phyloP scores from a whole-genome alignment of 23 tunicate species.

The Halocynthia aurantium region DNA sequence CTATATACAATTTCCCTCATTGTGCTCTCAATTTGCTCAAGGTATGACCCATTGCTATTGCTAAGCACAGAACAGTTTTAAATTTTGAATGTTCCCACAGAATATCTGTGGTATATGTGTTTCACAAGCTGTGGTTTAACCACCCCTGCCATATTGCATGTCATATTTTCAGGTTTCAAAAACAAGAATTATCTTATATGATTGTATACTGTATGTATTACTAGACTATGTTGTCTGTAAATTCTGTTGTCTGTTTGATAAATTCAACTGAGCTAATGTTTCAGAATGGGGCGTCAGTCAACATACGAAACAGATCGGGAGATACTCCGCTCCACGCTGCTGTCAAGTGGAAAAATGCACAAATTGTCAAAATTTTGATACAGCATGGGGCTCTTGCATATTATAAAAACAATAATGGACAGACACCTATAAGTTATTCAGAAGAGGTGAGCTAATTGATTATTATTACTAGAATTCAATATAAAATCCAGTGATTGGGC shows the following conservation, averaged over 20 bases:
- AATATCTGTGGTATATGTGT: not conserved
- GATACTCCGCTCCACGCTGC: constrained; percentile 82
- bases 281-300: constrained; percentile 68
- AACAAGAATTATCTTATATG: too few species aligned
- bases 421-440: constrained; percentile 52
- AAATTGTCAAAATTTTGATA: constrained; percentile 42
- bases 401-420: constrained; percentile 62
- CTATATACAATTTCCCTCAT: constrained; percentile 49
- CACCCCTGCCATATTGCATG: too few species aligned
- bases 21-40: constrained; percentile 32
- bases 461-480: not conserved
- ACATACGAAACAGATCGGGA: constrained; percentile 62
- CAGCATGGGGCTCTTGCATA: constrained; percentile 59
- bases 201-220: too few species aligned
- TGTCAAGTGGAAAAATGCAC: constrained; percentile 67
- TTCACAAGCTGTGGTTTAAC: too few species aligned
- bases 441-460: constrained; percentile 18
- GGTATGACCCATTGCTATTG: constrained; percentile 24
- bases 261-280: not conserved
- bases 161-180: too few species aligned
- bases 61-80: too few species aligned
- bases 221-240: too few species aligned
- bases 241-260: too few species aligned
- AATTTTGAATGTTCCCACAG: not conserved
- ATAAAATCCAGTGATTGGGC: too few species aligned